phyloP scores from a whole-genome alignment of 2,888 invertebrate genomes.

The Drosophila basisetae region DNA sequence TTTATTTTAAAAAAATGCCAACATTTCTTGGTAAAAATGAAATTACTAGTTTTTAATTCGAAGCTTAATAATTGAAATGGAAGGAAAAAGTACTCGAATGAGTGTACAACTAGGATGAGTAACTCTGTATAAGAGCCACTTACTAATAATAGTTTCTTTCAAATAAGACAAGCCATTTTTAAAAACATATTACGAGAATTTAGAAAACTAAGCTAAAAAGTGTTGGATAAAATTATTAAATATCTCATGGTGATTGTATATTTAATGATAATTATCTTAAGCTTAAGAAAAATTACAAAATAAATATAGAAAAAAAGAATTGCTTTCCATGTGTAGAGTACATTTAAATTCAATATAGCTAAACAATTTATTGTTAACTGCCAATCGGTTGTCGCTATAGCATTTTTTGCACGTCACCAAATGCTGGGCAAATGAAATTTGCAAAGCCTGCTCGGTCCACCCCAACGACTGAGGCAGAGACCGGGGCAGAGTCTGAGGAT shows the following conservation, averaged over 20 bases:
- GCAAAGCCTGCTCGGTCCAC: conserved; percentile 53
- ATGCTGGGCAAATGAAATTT: conserved; percentile 43
- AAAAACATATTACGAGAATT: neutral
- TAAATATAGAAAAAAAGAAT: fast-evolving
- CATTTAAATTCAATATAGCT: neutral
- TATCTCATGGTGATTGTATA: neutral
- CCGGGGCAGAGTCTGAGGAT: conserved; percentile 2
- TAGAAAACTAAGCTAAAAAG: neutral
- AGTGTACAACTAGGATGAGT: too few relatives aligned
- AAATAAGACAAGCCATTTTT: neutral
- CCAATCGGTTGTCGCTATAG: conserved; percentile 10
- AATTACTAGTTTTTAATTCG: too few relatives aligned
- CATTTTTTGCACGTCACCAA: conserved; percentile 35
- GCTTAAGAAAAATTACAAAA: neutral
- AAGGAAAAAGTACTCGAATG: too few relatives aligned
- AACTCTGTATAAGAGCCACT: too few relatives aligned
- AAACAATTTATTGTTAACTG: conserved; percentile 12
- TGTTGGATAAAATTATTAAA: neutral
- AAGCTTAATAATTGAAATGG: neutral
- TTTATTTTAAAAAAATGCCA: too few relatives aligned
- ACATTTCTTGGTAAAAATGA: neutral
- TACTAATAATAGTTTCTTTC: neutral
- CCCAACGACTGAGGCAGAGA: conserved; percentile 16
- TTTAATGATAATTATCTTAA: neutral
- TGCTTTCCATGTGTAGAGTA: conserved; percentile 7